phyloP scores from a whole-genome alignment of 2,888 invertebrate species.

The Frankliniella intonsa region DNA sequence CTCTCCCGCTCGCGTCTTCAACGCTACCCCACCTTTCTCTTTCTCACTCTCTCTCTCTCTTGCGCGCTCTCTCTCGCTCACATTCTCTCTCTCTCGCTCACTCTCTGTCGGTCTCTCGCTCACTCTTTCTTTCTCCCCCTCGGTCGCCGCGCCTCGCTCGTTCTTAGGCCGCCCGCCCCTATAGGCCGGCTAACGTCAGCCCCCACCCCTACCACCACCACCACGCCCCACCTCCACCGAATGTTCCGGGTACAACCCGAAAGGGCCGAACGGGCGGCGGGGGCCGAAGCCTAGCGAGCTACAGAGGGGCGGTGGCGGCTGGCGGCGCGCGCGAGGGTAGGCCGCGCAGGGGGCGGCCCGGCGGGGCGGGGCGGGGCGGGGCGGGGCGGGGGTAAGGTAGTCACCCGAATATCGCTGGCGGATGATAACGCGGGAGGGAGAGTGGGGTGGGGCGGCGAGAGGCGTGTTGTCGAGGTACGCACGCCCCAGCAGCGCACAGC shows the following conservation, averaged over 20 bases:
- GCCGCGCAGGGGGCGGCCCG: background rate
- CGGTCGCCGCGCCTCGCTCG: background rate
- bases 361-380: background rate
- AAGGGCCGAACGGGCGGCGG: background rate
- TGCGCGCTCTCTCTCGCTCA: background rate
- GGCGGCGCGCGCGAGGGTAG: background rate
- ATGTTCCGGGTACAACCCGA: constrained; percentile 26
- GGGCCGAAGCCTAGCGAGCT: background rate
- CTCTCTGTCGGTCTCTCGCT: background rate
- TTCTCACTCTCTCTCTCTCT: background rate
- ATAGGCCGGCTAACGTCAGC: no score
- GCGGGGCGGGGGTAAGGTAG: background rate
- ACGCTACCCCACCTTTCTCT: background rate
- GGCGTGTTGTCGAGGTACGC: background rate
- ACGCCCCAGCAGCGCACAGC: no score
- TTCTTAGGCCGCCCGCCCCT: background rate
- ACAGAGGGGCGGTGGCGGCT: no score
- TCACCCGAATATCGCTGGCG: constrained; percentile 4
- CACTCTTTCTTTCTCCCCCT: background rate
- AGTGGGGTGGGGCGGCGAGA: background rate
- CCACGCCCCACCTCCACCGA: background rate
- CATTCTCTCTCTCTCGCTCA: background rate
- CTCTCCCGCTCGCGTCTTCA: background rate
- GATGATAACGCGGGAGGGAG: constrained; percentile 2
- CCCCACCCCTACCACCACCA: no score